Base-by-base conservation (phyloP, 2,888 invertebrate species). In the Oasisia sp. region DNA sequence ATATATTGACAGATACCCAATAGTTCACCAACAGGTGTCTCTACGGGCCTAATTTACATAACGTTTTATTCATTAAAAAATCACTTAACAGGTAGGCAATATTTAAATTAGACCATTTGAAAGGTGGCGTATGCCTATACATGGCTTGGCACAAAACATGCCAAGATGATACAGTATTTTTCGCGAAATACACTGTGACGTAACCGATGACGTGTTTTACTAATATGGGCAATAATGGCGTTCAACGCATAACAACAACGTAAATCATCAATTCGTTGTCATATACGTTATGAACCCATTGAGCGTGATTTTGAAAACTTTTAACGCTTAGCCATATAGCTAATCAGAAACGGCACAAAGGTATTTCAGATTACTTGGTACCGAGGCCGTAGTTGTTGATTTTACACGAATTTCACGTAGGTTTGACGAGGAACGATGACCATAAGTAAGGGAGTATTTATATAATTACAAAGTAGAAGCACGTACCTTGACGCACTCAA, bases 301-400 rank as follows among this genome's bases (percentile, higher is more conserved):
- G 74, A 74, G 74, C 74, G 74, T 74, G 74, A 19, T 74, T 74
- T 74, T 74, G 74, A 74, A 74, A 74, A 74, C n/a, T 19, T 74
- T 74, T 74, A 19, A 74, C 74, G 74, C n/a, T n/a, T 19, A 74
- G 74, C 74, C 74, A 74, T 19, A 74, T 19, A n/a, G 27, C 74
- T 74, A 74, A 7, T 74, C 74, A 74, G 74, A 27, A 74, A 74
- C 74, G 74, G 27, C 74, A 74, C 74, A 74, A 27, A 74, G 74
- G 74, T 74, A 74, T 74, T 74, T 74, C 14, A 74, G 74, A 27
- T 74, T 19, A 27, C n/a, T 74, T 5, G 74, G 27, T 27, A 74
- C 74, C 27, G 74, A 74, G 19, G 27, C 74, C 4, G 74, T 74
- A n/a, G n/a, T 74, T 3, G 74, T 74, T 74, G 27, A 74, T 27